Evolutionary conservation across 2,797 vertebrate species (phyloP).

Genomic region (Hypotaenidia philippensis): DNA sequence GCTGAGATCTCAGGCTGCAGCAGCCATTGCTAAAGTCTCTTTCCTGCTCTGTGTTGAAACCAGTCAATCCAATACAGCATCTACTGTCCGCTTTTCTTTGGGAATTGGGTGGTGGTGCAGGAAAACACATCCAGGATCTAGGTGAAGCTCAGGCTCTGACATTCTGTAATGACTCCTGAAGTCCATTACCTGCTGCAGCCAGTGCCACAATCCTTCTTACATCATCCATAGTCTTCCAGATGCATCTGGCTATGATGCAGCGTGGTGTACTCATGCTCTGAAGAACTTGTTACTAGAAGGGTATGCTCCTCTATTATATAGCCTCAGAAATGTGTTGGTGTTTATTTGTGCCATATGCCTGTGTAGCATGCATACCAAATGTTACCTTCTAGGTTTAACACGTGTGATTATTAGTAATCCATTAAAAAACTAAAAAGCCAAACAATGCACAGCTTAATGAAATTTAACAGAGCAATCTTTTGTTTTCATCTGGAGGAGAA

Average conservation of each 20-base stretch:
- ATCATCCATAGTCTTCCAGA: neutral
- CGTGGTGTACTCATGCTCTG: neutral
- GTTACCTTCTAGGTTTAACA: neutral
- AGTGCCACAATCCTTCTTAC: neutral
- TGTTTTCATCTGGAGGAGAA: neutral
- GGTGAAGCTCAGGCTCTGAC: neutral
- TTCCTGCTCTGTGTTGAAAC: neutral
- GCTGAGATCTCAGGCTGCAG: neutral
- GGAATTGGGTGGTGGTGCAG: neutral
- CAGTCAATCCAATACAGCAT: neutral
- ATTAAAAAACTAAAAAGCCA: neutral
- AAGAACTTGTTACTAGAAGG: neutral
- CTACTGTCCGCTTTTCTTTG: neutral
- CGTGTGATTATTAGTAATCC: neutral
- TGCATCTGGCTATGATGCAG: neutral
- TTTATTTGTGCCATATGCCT: neutral
- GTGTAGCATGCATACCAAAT: neutral
- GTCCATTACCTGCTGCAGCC: neutral
- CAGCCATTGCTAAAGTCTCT: neutral
- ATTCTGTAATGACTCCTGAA: neutral
- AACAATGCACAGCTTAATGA: neutral
- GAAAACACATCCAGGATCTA: neutral
- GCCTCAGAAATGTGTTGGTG: neutral
- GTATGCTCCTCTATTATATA: neutral
- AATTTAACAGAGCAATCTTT: neutral